Evolutionary conservation across 2,888 invertebrate genomes (phyloP), one percentile per base, ranked within the genome.

Genomic region (Mylabris sibirica): DNA sequence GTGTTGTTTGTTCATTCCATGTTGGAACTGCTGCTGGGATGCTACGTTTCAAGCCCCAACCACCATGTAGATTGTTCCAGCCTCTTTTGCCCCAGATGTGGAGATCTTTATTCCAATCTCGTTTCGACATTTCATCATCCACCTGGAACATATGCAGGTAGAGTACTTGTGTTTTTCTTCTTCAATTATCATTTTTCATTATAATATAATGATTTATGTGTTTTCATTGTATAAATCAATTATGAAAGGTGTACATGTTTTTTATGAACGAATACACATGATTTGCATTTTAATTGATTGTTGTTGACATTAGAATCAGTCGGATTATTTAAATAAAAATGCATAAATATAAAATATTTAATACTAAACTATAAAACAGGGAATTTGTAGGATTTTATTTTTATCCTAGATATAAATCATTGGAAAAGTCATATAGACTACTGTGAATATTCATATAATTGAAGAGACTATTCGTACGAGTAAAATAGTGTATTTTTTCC

Each of bases 31-130:
- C 12, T 14, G 38, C 11, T n/a, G 76, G 72, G 34, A 75, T 73
- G 68, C 79, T 89, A 0, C 90, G 85, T 74, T 90, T 87, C 22
- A 77, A 64, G 14, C 89, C 89, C 88, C 88, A 88, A 4, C 87
- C 87, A 6, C 84, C 84, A 77, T 88, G 87, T 70, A 90, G 81
- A 77, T 87, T 88, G 73, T 87, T 87, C 90, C 89, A 90, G 35
- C 86, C 88, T 17, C 88, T 81, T 72, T 89, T 89, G 62, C 89
- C 89, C 84, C 88, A 89, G 14, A 87, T 87, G 59, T 88, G 88
- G 74, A 88, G 86, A 70, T 89, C 84, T 76, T 86, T 88, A 60
- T 88, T 86, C 90, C 89, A 90, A 60, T 89, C 89, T 60, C 90
- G 83, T 79, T 91, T 91, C 24, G 89, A 88, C 83, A 89, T 87